Evolutionary conservation across 2,797 vertebrate genomes (phyloP).

Genomic region (Delichon dasypus): DNA sequence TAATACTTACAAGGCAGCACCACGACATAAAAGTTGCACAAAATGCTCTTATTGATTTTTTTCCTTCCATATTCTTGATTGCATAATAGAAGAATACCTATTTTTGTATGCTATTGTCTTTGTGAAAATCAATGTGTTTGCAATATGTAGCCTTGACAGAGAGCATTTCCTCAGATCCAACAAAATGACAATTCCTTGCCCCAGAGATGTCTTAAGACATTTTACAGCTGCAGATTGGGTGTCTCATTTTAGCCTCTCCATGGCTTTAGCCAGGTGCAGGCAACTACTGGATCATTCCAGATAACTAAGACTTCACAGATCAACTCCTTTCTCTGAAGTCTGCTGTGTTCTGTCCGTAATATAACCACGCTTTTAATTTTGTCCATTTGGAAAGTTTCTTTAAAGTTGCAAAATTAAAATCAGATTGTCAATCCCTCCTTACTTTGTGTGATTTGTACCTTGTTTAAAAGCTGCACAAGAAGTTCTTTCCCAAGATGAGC

Average conservation of each 20-base stretch:
- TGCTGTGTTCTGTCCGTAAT: not conserved
- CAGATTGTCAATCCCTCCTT: not conserved
- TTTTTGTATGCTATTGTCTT: not conserved
- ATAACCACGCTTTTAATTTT: not conserved
- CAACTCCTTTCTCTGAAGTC: not conserved
- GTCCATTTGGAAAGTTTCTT: not conserved
- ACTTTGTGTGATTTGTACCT: not conserved
- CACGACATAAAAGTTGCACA: not conserved
- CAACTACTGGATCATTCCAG: not conserved
- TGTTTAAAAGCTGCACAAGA: not conserved
- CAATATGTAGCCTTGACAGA: not conserved
- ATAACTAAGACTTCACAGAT: not conserved
- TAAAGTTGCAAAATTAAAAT: not conserved
- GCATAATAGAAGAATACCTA: not conserved
- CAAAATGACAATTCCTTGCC: not conserved
- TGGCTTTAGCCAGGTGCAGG: not conserved
- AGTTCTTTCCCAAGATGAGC: not conserved
- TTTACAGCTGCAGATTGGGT: not conserved
- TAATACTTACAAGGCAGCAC: not conserved
- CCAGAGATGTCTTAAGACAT: not conserved
- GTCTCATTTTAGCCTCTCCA: not conserved
- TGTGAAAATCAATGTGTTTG: not conserved
- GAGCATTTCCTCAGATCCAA: not conserved
- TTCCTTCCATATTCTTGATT: not conserved
- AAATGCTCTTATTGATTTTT: constrained; percentile 23